Percentiles rank a stretch among this genome's conserved stretches.
Evolutionary conservation across 2,888 invertebrate species (phyloP).

Genomic region (Philaethria dido): DNA sequence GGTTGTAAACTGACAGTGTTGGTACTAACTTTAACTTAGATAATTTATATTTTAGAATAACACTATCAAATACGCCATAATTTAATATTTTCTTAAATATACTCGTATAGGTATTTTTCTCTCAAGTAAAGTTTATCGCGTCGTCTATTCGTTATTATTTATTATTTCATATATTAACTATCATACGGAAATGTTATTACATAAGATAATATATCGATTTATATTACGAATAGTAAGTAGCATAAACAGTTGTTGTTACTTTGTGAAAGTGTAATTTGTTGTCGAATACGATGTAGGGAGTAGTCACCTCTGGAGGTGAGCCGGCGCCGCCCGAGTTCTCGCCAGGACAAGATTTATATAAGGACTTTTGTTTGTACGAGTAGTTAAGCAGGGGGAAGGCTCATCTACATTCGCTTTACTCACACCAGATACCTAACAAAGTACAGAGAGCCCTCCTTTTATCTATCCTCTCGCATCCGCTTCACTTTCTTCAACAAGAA

Average conservation of each 20-base stretch:
- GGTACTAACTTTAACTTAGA: constrained; percentile 28
- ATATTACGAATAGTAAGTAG: constrained; percentile 16
- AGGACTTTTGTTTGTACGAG: constrained; percentile 82
- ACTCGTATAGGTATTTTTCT: no score
- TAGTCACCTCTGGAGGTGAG: constrained; percentile 70
- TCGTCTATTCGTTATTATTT: constrained; percentile 1
- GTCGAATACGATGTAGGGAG: constrained; percentile 67
- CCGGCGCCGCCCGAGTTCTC: constrained; percentile 68
- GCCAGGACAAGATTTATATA: constrained; percentile 81
- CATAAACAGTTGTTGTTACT: constrained; percentile 23
- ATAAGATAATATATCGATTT: constrained; percentile 19
- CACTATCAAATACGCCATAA: not conserved
- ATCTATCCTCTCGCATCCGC: constrained; percentile 76
- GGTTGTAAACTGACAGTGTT: constrained; percentile 34
- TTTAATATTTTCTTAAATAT: not conserved
- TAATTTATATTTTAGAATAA: constrained; percentile 15
- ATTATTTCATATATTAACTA: not conserved
- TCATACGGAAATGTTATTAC: not conserved
- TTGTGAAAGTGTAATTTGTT: constrained; percentile 47
- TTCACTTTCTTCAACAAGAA: constrained; percentile 72
- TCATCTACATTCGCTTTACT: constrained; percentile 80
- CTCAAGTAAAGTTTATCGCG: no score
- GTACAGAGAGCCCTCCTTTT: constrained; percentile 71
- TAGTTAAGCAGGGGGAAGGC: constrained; percentile 72
- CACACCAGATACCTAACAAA: constrained; percentile 71